Evolutionary conservation across 2,888 invertebrate species (phyloP).

Genomic region (Volucella zonaria): DNA sequence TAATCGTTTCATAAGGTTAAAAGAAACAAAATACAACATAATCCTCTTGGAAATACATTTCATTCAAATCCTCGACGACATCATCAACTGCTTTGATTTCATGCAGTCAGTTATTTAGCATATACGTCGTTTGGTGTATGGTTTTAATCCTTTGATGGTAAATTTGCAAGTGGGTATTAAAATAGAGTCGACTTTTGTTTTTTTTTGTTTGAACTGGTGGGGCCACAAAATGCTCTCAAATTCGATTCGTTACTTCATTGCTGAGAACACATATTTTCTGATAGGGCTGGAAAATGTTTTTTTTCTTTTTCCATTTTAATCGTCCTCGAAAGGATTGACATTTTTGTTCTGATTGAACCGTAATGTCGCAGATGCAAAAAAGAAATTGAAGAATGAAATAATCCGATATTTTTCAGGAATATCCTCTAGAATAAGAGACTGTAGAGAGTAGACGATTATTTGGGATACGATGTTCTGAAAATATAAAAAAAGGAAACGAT

Average conservation of each 20-base stretch:
- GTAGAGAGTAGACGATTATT: not conserved
- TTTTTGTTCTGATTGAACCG: constrained; percentile 24
- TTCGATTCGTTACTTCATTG: constrained; percentile 40
- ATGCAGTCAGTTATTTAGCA: not conserved
- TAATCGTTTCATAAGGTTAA: too few relatives aligned
- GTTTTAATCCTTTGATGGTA: constrained; percentile 36
- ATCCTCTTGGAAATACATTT: constrained; percentile 20
- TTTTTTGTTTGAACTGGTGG: not conserved
- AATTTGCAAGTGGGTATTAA: not conserved
- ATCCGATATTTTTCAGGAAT: constrained; percentile 48
- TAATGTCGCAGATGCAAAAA: not conserved
- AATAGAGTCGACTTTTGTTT: constrained; percentile 11
- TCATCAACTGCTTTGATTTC: too few relatives aligned
- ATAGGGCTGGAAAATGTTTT: not conserved
- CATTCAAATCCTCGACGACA: not conserved
- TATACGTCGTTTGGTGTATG: not conserved
- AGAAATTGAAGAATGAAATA: constrained; percentile 33
- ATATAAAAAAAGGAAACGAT: not conserved
- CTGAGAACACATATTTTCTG: not conserved
- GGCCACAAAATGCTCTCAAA: constrained; percentile 3
- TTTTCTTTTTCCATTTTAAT: not conserved
- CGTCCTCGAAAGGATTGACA: constrained; percentile 8
- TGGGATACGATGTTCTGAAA: not conserved
- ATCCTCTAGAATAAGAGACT: not conserved
- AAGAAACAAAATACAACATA: not conserved